These are phyloP conservation scores for Coreius guichenoti DNA, from an alignment of 2,797 vertebrate species.

Conservation along the genomic window DNA sequence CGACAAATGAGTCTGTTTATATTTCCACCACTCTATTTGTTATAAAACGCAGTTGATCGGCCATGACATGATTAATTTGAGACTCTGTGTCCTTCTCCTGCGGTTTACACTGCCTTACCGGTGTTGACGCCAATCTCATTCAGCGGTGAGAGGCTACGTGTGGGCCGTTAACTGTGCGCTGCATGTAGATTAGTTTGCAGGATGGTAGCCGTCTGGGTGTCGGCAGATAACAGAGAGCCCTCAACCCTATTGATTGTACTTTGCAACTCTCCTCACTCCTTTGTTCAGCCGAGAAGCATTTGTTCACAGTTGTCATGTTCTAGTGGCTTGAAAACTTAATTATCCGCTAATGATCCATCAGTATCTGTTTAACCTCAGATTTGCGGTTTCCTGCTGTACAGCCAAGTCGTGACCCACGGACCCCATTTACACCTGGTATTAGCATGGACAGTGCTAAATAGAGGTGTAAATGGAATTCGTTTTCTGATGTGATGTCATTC, in stretches of 20 bases:
- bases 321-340: conserved; percentile 71
- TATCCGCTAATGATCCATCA: conserved; percentile 42
- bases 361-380: conserved; percentile 22
- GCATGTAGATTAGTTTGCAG: conserved; percentile 57
- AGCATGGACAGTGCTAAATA: neutral
- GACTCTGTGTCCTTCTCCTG: conserved; percentile 61
- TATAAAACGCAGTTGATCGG: conserved; percentile 70
- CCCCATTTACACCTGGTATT: neutral
- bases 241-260: conserved; percentile 69
- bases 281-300: conserved; percentile 49
- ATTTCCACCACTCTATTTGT: conserved; percentile 53
- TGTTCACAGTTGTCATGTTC: conserved; percentile 55
- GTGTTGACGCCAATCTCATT: conserved; percentile 36
- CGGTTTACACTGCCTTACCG: conserved; percentile 62
- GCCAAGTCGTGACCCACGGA: neutral
- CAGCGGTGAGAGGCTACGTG: conserved; percentile 7
- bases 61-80: conserved; percentile 72
- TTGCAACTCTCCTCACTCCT: conserved; percentile 69
- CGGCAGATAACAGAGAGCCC: conserved; percentile 74
- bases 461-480: neutral
- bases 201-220: conserved; percentile 57
- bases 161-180: neutral
- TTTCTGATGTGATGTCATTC: neutral
- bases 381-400: neutral
- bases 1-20: conserved; percentile 43